A percentile compares a stretch with the other conserved stretches of the same genome.
Evolutionary conservation across 2,888 invertebrate genomes (phyloP).

Genomic region (Volucella inflata): DNA sequence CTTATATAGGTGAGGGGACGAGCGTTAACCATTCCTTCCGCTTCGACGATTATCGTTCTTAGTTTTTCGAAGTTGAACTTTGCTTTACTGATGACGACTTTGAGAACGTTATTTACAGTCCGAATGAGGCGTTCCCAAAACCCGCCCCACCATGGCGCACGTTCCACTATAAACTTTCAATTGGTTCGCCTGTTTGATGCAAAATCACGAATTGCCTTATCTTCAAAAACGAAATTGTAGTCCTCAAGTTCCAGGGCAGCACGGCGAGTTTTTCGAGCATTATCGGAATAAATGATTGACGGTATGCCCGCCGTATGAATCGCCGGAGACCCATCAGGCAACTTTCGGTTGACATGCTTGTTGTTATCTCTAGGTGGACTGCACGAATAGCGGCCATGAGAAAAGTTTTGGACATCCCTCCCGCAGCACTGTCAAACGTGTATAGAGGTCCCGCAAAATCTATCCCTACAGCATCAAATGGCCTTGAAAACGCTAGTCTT

Average conservation of each 20-base stretch:
- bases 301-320: constrained; percentile 8
- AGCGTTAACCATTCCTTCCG: constrained; percentile 46
- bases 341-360: constrained; percentile 3
- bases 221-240: neutral
- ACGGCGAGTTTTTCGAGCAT: constrained; percentile 21
- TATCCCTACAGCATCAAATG: constrained; percentile 16
- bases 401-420: constrained; percentile 11
- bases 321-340: constrained; percentile 19
- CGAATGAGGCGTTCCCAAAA: constrained; percentile 53
- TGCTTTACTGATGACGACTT: constrained; percentile 51
- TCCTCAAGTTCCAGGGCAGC: constrained; percentile 14
- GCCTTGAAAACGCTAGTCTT: constrained; percentile 12
- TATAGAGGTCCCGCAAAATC: constrained; percentile 22
- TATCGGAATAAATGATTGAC: constrained; percentile 22
- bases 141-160: constrained; percentile 57
- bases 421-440: constrained; percentile 2
- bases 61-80: constrained; percentile 32
- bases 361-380: constrained; percentile 30
- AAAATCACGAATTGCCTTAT: too few relatives aligned
- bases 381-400: constrained; percentile 10
- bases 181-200: constrained; percentile 20
- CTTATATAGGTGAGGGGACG: constrained; percentile 47
- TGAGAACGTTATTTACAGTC: constrained; percentile 51
- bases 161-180: constrained; percentile 47
- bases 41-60: constrained; percentile 35